phyloP scores from a whole-genome alignment of 2,113 vertebrate genomes.

The Genyomyrus donnyi region DNA sequence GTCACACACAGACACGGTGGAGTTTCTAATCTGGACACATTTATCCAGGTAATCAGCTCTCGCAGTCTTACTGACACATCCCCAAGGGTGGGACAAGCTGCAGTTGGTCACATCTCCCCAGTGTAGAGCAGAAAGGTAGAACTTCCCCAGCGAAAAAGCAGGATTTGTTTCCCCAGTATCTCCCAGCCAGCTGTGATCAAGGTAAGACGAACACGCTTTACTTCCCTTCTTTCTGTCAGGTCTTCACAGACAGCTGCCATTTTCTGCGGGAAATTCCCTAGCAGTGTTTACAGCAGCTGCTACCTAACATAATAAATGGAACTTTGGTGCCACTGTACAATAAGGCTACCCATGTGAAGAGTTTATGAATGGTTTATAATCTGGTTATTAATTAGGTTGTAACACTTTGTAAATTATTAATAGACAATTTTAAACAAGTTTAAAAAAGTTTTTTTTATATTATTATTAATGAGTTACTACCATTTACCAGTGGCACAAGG shows the following conservation, averaged over 20 bases:
- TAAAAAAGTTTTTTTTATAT: too few relatives aligned
- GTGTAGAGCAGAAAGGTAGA: neutral
- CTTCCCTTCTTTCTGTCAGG: neutral
- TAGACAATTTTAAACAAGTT: too few relatives aligned
- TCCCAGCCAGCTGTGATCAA: neutral
- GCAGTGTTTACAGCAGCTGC: neutral
- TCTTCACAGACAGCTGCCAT: neutral
- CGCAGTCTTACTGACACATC: conserved; percentile 9
- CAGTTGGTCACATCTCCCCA: neutral
- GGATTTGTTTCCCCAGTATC: neutral
- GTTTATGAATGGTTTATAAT: too few relatives aligned
- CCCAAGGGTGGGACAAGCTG: neutral
- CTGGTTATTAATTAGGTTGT: too few relatives aligned
- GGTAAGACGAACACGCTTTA: neutral
- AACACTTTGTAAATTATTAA: too few relatives aligned
- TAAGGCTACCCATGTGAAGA: too few relatives aligned
- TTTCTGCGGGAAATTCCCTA: neutral
- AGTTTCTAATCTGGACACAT: conserved; percentile 30
- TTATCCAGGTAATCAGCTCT: conserved; percentile 35
- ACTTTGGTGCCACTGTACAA: too few relatives aligned
- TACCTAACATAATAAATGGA: neutral
- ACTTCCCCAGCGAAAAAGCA: neutral
- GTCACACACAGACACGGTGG: conserved; percentile 5
- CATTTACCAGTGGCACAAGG: too few relatives aligned
- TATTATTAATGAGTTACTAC: too few relatives aligned